Base-by-base conservation (phyloP, 2,888 invertebrate genomes). In the Argyresthia albistria region DNA sequence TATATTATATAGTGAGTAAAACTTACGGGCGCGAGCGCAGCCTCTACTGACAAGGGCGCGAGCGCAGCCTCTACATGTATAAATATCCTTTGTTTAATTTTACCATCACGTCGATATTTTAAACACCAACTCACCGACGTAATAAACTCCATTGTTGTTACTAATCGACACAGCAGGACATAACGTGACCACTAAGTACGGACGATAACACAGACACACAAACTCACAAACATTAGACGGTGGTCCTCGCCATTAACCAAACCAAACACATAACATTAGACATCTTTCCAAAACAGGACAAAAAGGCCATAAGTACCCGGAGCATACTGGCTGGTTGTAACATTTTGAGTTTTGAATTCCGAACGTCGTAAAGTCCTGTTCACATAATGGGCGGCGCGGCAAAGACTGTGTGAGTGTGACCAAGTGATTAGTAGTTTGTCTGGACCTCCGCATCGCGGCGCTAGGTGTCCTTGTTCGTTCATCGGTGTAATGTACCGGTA, bases 171-270 rank as follows among this genome's bases (percentile, higher is more conserved):
- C 37, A 14, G 43, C 37, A 43, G 43, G 48, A 43, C 48, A 14
- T 53, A 12, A 48, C 53, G n/a, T 35, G 48, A 53, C 48, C 53
- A 43, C 50, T 43, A 54, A 50, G 50, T 48, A 51, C 50, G 35
- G 46, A 51, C 15, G 45, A 8, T 45, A 16, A 37, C 35, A 49
- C 50, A 25, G 43, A 63, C 25, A 25, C 65, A 71, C 70, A 84
- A 86, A 63, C 25, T 4, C 65, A 71, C 70, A 84, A 86, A 84
- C 77, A 82, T 63, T 69, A 63, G 70, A 68, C 63, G 86, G 86
- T 86, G 86, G 86, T 84, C 86, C 15, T 59, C 59, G 68, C 74
- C 67, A 69, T 66, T 65, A 64, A 59, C 59, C 61, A 65, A 60
- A 71, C 76, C 71, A 79, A 80, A 80, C 73, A 78, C 37, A 50